Evolutionary conservation across 2,888 invertebrate species (phyloP), one percentile per base, ranked within the genome.

Genomic region (Tinea pellionella): DNA sequence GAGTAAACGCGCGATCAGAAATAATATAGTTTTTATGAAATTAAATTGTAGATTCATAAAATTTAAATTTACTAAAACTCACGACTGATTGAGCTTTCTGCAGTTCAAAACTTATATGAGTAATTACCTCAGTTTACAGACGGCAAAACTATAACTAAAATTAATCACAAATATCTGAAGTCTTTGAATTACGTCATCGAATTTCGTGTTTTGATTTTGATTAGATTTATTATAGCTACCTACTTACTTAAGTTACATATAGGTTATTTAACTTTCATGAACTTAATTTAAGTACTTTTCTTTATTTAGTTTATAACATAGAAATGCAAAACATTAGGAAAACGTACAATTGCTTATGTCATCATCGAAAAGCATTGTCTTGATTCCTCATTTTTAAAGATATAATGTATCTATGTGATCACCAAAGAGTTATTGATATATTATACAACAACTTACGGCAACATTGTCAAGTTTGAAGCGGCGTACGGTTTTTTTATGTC

Each of bases 161-260:
- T 47, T 47, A 47, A 47, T 47, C 47, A 18, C 16, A 47, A 3
- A 47, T 47, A 47, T 47, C 47, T 9, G 2, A 47, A 47, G 9
- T 37, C 47, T 47, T 15, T 13, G 18, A 15, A 47, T 8, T 47
- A 47, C 18, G 47, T 47, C 47, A 47, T 12, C 47, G 42, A 15
- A 42, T 47, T 47, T 47, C 15, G 37, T 37, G 37, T 15, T 47
- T 47, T 12, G 47, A 47, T 47, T 2, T 47, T 15, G 47, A 47
- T 47, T 47, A 47, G 47, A 47, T 47, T 47, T 47, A 47, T 47
- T 47, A 47, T 47, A 47, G 7, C 18, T 47, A 37, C 37, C 15
- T 2, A 42, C 15, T 42, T 3, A 15, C 3, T 15, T 15, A 18
- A 18, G 16, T 18, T 18, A 12, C 3, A 18, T 13, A n/a, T n/a